Base-by-base conservation (phyloP, 2,888 invertebrate genomes). In the Drosophila niveifrons region DNA sequence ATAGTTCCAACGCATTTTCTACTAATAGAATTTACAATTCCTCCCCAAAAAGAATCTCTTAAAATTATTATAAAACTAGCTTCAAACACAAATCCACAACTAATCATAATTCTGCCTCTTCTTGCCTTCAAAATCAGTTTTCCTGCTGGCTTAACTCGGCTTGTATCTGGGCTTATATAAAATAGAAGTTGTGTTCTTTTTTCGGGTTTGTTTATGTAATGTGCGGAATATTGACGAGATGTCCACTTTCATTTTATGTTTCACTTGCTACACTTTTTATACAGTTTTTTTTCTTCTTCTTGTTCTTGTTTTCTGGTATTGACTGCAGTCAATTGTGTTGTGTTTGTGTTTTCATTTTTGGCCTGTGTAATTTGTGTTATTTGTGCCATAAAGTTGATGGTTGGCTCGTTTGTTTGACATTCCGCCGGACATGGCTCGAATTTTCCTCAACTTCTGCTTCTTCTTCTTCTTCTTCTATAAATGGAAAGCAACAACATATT, bases 391-490 rank as follows among this genome's bases (percentile, higher is more conserved):
- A 87, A 87, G 70, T 88, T 90, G 90, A 89, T 85, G 90, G 72
- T 58, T 87, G 77, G 59, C 79, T 85, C 82, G 87, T 78, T 89
- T 83, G 87, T 74, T 87, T 87, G 83, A 90, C 90, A 90, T 86
- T 90, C 85, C 87, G 80, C 90, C 88, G 88, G 80, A 89, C 89
- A 82, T 78, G 79, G 61, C 23, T 23, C 23, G 23, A 23, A 23
- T 13, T 13, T 10, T 31, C 18, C 8, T 13, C 13, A 1, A 3
- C 23, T 18, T 29, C 29, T 2, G 28, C 52, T 13, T 11, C 34
- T n/a, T n/a, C 11, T 4, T 1, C 10, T 17, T 2, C 9, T n/a
- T 3, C 75, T 8, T 29, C 29, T 9, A 3, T 29, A 29, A 57
- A 50, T 50, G 50, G 74, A 48, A 64, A 58, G 51, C 68, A 66